Base-by-base conservation (phyloP, 2,113 vertebrate genomes). In the Lophius piscatorius region DNA sequence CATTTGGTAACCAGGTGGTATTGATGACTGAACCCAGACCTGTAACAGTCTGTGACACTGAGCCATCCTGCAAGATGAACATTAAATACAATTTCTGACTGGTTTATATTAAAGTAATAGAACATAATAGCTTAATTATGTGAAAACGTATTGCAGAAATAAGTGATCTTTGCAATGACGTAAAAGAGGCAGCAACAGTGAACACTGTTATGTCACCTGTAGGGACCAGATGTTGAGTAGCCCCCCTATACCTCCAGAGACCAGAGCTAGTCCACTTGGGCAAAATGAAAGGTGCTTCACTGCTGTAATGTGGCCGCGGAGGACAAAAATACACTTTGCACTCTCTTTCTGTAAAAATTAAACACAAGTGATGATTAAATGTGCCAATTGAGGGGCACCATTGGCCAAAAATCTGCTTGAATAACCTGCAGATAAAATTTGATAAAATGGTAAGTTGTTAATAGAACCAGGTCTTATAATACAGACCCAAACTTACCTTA, bases 211-310 rank as follows among this genome's bases (percentile, higher is more conserved):
- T n/a, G n/a, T 28, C 26, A 93, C 92, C 82, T 88, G 88, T 39
- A 93, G 77, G 61, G 92, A 93, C 92, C 92, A 93, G 82, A 93
- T 84, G 79, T 93, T 93, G 33, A 93, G 89, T 46, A 93, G 76
- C 1, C 92, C 92, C 11, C 92, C 92, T 1, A 92, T 90, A 36
- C 91, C 92, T 41, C 92, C 92, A 56, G 92, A 92, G 38, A 90
- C 82, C 44, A 93, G 76, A 4, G 86, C 86, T 67, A 92, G 63
- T 14, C 92, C 92, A 41, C 83, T 85, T 44, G 89, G 70, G 66
- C 90, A 92, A 70, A 93, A 93, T 4, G 90, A 90, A 18, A 93
- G 78, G 1, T 87, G 90, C 80, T 89, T 93, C 56, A 93, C 90
- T 0, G 91, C 91, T 1, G 89, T 91, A 52, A 92, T 91, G 82